These are phyloP conservation scores for Caenorhabditis sp. DNA, from an alignment of 2,888 invertebrate species.

Conservation along the genomic window DNA sequence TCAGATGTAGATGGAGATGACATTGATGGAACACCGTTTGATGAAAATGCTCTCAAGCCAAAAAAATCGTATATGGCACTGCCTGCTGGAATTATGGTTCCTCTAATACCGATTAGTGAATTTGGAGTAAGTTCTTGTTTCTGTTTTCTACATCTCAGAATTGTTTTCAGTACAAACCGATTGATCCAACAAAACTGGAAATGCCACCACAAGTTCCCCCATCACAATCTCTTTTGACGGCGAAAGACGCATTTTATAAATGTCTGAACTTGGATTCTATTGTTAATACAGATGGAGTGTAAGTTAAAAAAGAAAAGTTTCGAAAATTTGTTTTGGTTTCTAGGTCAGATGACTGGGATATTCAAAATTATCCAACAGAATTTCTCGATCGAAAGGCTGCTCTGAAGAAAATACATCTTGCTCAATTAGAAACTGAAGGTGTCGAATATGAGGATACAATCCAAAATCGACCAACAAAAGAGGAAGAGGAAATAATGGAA, in stretches of 20 bases:
- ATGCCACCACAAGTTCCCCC: constrained; percentile 94
- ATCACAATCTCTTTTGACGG: constrained; percentile 87
- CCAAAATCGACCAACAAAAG: constrained; percentile 31
- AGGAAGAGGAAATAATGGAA: constrained; percentile 26
- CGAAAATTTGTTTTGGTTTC: background rate
- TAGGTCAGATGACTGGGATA: constrained; percentile 20
- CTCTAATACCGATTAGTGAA: constrained; percentile 92
- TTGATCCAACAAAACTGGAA: constrained; percentile 88
- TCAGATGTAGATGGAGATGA: constrained; percentile 45
- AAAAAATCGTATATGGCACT: constrained; percentile 76
- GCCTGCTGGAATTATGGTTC: constrained; percentile 96
- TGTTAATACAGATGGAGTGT: constrained; percentile 13
- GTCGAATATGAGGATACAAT: constrained; percentile 52
- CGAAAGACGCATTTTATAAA: constrained; percentile 91
- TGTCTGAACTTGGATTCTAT: constrained; percentile 77
- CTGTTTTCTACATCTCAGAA: no score
- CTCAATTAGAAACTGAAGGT: constrained; percentile 14
- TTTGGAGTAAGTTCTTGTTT: constrained; percentile 73
- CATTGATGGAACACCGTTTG: constrained; percentile 49
- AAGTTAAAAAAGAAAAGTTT: background rate
- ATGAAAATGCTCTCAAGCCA: constrained; percentile 42
- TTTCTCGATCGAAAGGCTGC: constrained; percentile 90
- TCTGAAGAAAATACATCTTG: constrained; percentile 28
- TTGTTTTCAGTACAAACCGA: constrained; percentile 80
- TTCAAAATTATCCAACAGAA: constrained; percentile 72